Evolutionary conservation across 2,113 vertebrate species (phyloP).

Genomic region (Merops nubicus): DNA sequence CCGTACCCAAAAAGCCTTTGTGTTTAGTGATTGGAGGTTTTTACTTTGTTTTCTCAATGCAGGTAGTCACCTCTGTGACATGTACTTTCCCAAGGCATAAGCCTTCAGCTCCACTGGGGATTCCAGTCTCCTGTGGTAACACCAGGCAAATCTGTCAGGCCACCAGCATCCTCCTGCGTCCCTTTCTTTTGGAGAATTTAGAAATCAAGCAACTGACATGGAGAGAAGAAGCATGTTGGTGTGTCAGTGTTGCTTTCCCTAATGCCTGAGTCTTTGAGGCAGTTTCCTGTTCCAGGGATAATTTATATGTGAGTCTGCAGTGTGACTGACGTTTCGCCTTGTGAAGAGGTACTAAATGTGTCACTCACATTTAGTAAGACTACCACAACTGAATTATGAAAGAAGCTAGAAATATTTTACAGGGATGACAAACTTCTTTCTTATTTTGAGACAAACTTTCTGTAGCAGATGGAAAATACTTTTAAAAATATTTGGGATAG

Average conservation of each 20-base stretch:
- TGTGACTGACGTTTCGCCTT: neutral
- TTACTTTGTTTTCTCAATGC: neutral
- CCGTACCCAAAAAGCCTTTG: neutral
- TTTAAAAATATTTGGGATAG: neutral
- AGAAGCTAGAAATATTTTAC: neutral
- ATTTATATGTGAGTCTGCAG: neutral
- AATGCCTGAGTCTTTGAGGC: neutral
- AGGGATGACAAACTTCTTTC: neutral
- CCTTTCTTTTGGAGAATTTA: neutral
- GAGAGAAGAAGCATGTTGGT: neutral
- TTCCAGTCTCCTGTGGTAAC: neutral
- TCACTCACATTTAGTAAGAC: too few relatives aligned
- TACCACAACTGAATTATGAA: neutral
- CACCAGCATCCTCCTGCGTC: neutral
- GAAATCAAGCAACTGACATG: neutral
- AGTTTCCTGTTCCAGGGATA: neutral
- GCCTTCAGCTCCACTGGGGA: neutral
- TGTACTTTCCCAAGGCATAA: neutral
- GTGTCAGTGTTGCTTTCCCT: neutral
- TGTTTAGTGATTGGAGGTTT: neutral
- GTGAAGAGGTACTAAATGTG: neutral
- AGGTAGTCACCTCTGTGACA: neutral
- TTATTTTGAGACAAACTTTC: neutral
- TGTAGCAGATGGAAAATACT: neutral
- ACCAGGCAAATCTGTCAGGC: neutral